Percentiles rank a stretch among this genome's conserved stretches.
phyloP scores from a whole-genome alignment of 2,888 invertebrate species.

The Drosophila cognata region DNA sequence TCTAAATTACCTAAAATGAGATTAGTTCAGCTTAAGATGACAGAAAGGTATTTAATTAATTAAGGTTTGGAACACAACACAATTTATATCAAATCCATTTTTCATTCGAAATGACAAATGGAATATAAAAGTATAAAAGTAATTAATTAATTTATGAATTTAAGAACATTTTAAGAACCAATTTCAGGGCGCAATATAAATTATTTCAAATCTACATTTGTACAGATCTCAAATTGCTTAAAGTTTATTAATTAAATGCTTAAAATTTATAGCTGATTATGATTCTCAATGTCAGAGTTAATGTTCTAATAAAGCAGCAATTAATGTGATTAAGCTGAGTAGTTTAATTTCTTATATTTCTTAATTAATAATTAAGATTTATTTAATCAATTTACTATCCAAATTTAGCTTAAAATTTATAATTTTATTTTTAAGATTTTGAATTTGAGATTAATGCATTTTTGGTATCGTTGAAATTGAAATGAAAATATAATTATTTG shows the following conservation, averaged over 20 bases:
- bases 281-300: not conserved
- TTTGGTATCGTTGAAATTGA: not conserved
- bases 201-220: not conserved
- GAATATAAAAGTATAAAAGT: no score
- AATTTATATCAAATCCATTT: not conserved
- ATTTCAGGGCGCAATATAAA: no score
- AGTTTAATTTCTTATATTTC: not conserved
- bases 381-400: not conserved
- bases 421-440: not conserved
- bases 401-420: not conserved
- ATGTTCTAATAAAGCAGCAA: not conserved
- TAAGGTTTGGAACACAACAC: not conserved
- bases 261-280: not conserved
- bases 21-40: not conserved
- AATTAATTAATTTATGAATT: no score
- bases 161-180: not conserved
- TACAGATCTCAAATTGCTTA: not conserved
- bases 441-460: not conserved
- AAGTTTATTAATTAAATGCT: not conserved
- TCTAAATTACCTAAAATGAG: not conserved
- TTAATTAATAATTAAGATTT: not conserved
- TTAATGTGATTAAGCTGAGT: not conserved
- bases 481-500: not conserved
- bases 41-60: not conserved
- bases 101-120: not conserved